phyloP scores from a whole-genome alignment of 2,797 vertebrate genomes.

The Xerus rutilus region DNA sequence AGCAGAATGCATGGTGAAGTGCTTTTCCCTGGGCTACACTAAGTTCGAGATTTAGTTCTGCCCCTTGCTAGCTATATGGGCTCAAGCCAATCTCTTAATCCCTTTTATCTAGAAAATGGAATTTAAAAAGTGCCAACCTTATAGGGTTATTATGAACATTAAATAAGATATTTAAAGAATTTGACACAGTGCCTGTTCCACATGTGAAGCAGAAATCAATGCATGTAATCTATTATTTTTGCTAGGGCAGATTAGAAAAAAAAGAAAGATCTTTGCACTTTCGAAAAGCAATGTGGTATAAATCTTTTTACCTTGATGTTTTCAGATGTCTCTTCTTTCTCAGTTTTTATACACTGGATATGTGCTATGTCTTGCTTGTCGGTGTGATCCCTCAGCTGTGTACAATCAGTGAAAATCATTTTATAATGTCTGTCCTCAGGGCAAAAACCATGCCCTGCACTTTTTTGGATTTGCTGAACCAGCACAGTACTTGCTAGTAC shows the following conservation, averaged over 20 bases:
- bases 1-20: neutral
- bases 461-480: neutral
- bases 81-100: slow-evolving; percentile 49
- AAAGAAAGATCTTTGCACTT: slow-evolving; percentile 17
- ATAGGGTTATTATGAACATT: slow-evolving; percentile 40
- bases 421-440: neutral
- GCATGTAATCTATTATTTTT: slow-evolving; percentile 69
- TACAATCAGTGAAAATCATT: slow-evolving; percentile 34
- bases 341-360: neutral
- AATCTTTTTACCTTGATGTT: slow-evolving; percentile 52
- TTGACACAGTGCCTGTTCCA: slow-evolving; percentile 20
- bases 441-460: neutral
- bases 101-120: slow-evolving; percentile 56
- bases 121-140: slow-evolving; percentile 21
- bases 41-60: neutral
- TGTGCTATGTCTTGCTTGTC: neutral
- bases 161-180: slow-evolving; percentile 62
- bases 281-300: neutral
- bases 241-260: slow-evolving; percentile 32
- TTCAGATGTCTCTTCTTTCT: slow-evolving; percentile 27
- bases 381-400: neutral
- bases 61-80: neutral
- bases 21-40: neutral
- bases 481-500: neutral
- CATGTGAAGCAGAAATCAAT: slow-evolving; percentile 49